Conservation (phyloP, 2,113 vertebrate species). For the Albula goreensis region DNA sequence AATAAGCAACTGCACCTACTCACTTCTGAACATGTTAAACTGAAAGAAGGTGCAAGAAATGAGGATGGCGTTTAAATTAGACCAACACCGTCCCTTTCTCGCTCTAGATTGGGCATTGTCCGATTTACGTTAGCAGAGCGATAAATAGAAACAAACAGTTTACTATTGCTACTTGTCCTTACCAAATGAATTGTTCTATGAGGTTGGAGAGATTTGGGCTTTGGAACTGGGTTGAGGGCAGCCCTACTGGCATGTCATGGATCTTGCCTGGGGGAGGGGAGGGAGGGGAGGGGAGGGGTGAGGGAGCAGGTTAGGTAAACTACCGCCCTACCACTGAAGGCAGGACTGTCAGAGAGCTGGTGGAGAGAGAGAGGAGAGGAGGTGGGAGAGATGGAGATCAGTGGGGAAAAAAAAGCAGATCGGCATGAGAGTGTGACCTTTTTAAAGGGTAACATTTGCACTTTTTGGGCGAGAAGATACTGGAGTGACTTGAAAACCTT, state of each 20-base stretch:
- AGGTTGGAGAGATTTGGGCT: too few species aligned
- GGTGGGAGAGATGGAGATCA: not conserved
- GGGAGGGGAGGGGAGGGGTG: too few species aligned
- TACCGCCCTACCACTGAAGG: too few species aligned
- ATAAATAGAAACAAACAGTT: not conserved
- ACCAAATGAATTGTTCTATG: too few species aligned
- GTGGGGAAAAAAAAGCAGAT: not conserved
- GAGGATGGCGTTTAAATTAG: not conserved
- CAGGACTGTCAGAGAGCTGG: not conserved
- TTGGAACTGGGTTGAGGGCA: too few species aligned
- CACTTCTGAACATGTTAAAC: not conserved
- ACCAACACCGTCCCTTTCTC: not conserved
- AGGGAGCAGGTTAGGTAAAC: too few species aligned
- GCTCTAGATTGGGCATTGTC: not conserved
- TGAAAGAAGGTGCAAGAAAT: not conserved
- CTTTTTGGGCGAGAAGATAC: not conserved
- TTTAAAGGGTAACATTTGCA: not conserved
- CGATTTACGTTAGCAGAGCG: not conserved
- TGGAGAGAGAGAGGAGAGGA: not conserved
- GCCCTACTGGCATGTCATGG: too few species aligned
- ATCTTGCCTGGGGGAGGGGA: too few species aligned
- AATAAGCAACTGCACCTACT: not conserved
- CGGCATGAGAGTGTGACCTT: not conserved
- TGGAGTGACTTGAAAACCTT: not conserved
- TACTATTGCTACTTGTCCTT: too few species aligned